These are phyloP conservation scores for Calameuta idolon DNA, from an alignment of 2,888 invertebrate species.

Conservation along the genomic window DNA sequence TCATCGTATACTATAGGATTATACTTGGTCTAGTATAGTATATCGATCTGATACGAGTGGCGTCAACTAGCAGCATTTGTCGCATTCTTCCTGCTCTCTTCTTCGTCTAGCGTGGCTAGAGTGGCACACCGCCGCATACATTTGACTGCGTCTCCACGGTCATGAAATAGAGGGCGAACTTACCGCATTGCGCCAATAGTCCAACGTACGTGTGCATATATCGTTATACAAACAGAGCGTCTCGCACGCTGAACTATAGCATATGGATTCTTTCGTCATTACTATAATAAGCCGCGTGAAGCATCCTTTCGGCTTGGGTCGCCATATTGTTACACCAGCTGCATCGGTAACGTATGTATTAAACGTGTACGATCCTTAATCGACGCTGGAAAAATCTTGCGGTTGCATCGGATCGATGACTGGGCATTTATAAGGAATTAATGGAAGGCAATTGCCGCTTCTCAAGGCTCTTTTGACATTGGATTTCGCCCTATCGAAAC, in stretches of 20 bases:
- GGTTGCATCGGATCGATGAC: not conserved
- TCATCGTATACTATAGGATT: not conserved
- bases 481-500: not conserved
- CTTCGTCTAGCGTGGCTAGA: not conserved
- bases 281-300: not conserved
- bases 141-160: constrained; percentile 37
- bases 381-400: not conserved
- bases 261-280: not conserved
- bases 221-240: not conserved
- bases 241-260: not conserved
- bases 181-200: constrained; percentile 53
- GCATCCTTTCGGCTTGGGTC: not conserved
- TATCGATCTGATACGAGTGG: not conserved
- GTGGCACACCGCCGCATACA: not conserved
- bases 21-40: not conserved
- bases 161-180: constrained; percentile 50
- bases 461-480: not conserved
- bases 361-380: not conserved
- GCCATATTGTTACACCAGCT: not conserved
- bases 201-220: constrained; percentile 9
- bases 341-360: not conserved
- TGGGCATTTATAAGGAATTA: not conserved
- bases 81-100: not conserved
- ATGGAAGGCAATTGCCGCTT: not conserved
- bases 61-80: not conserved